Evolutionary conservation across 2,113 vertebrate species (phyloP), one percentile per base, ranked within the genome.

Genomic region (Trogon melanurus): DNA sequence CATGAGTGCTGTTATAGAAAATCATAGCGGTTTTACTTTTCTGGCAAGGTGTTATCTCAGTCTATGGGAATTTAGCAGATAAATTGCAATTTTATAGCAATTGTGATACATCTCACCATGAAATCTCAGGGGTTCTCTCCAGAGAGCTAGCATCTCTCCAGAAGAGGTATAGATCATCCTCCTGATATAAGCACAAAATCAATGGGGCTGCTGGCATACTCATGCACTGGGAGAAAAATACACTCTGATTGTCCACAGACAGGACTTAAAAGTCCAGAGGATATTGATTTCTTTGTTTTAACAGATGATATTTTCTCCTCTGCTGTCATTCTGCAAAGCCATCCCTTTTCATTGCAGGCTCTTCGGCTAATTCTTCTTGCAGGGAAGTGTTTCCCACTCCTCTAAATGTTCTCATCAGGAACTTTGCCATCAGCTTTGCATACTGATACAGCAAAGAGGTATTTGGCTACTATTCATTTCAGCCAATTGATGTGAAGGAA

Each of bases 161-260:
- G 13, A 95, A 91, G 75, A 87, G 51, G 57, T 79, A 92, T 85
- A 96, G 85, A 95, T 96, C 89, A 94, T 89, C n/a, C 69, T 92
- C 36, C 53, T 87, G 72, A 92, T 91, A 80, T 29, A 91, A 94
- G 69, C 83, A 96, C 64, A 94, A 96, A 97, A 96, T 96, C 96
- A 96, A 94, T 96, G 76, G 58, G 75, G 58, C 62, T 96, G 60
- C 73, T 86, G 61, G 88, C 87, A 93, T 67, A 90, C 47, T 88
- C 75, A 57, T 58, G 58, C n/a, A 92, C 20, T 56, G 69, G 69
- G 86, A 93, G 88, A 85, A 96, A 96, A 94, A 94, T 69, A 82
- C 72, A 79, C 66, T 85, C 58, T 10, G 1, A 65, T 57, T 71
- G 72, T 86, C 80, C 58, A 74, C 16, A 85, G 45, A 18, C 44